Percentiles rank a stretch among this genome's conserved stretches.
Conservation (phyloP, 2,113 vertebrate genomes). For the Odobenus rosmarus region DNA sequence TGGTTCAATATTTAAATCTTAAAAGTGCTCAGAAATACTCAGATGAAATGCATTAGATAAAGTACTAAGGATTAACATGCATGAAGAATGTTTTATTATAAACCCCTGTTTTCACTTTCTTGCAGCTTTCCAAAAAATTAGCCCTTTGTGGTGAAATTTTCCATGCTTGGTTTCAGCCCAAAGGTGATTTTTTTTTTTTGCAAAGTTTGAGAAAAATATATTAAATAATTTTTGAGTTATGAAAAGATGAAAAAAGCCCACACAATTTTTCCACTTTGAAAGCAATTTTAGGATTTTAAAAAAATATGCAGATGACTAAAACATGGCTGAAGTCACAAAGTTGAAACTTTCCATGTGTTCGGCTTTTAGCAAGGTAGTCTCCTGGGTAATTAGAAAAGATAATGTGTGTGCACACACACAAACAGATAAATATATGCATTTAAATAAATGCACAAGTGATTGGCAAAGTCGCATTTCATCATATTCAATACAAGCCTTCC, state of each 20-base stretch:
- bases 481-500: not conserved
- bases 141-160: constrained; percentile 80
- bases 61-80: constrained; percentile 64
- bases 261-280: constrained; percentile 82
- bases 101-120: constrained; percentile 74
- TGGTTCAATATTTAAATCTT: constrained; percentile 33
- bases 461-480: not conserved
- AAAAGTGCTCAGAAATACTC: constrained; percentile 64
- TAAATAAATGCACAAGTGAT: not conserved
- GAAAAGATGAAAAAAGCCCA: constrained; percentile 79
- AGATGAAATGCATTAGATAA: constrained; percentile 73
- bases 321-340: constrained; percentile 73
- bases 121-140: constrained; percentile 79
- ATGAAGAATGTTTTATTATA: constrained; percentile 74
- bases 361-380: constrained; percentile 51
- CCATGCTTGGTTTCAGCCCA: constrained; percentile 80
- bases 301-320: constrained; percentile 75
- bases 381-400: constrained; percentile 18
- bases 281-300: constrained; percentile 76
- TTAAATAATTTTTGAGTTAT: constrained; percentile 80
- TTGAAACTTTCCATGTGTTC: constrained; percentile 73
- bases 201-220: constrained; percentile 78
- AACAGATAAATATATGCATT: not conserved
- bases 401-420: not conserved
- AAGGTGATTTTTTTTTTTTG: constrained; percentile 72